These are phyloP conservation scores for Dichetophora obliterata DNA, from an alignment of 2,888 invertebrate genomes.

Conservation along the genomic window DNA sequence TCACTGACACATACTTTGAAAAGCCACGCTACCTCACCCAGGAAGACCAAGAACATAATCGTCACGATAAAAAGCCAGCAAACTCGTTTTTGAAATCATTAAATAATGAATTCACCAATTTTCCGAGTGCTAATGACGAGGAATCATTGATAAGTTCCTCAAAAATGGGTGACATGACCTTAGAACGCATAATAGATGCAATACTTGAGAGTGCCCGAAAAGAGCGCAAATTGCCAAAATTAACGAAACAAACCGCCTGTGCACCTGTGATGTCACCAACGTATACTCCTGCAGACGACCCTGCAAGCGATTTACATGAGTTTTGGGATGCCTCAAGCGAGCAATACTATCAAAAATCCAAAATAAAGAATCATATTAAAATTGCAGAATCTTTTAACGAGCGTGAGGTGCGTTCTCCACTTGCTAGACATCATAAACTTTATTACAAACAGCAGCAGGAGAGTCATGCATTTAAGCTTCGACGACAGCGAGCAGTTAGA, in stretches of 20 bases:
- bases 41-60: slow-evolving; percentile 32
- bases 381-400: slow-evolving; percentile 50
- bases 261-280: slow-evolving; percentile 59
- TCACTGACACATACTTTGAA: slow-evolving; percentile 68
- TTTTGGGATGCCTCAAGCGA: slow-evolving; percentile 60
- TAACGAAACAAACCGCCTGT: slow-evolving; percentile 39
- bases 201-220: slow-evolving; percentile 69
- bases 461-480: slow-evolving; percentile 53
- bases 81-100: neutral
- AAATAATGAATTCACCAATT: neutral
- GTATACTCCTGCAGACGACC: slow-evolving; percentile 68
- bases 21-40: slow-evolving; percentile 66
- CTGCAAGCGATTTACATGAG: slow-evolving; percentile 68
- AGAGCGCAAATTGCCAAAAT: slow-evolving; percentile 54
- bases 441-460: slow-evolving; percentile 42
- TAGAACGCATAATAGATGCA: slow-evolving; percentile 69
- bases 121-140: slow-evolving; percentile 33
- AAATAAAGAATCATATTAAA: neutral
- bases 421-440: slow-evolving; percentile 37
- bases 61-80: slow-evolving; percentile 4
- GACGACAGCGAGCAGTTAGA: slow-evolving; percentile 64
- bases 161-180: slow-evolving; percentile 67
- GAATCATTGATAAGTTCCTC: slow-evolving; percentile 60
- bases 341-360: slow-evolving; percentile 2
- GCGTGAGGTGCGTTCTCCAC: slow-evolving; percentile 63